Conservation (phyloP, 2,888 invertebrate species). For the Drosophila melanosoma region DNA sequence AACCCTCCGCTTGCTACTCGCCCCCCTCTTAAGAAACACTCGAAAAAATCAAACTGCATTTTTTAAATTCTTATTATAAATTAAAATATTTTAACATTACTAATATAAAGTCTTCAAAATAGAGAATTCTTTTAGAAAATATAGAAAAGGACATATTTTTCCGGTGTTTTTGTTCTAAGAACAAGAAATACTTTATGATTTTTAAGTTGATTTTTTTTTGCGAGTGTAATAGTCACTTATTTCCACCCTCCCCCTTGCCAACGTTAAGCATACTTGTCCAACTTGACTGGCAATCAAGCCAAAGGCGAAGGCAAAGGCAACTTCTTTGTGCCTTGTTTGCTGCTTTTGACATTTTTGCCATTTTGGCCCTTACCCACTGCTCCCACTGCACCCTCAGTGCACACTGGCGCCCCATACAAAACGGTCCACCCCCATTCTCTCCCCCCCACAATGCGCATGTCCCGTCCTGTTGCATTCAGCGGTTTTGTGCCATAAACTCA, state of each 20-base stretch:
- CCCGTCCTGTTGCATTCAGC: conserved; percentile 51
- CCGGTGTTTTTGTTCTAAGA: too few relatives aligned
- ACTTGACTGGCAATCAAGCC: conserved; percentile 38
- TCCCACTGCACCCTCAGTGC: neutral
- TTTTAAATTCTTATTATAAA: neutral
- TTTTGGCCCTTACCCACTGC: conserved; percentile 17
- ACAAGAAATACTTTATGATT: neutral
- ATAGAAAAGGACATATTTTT: too few relatives aligned
- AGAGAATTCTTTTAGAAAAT: too few relatives aligned
- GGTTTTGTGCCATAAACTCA: conserved; percentile 69
- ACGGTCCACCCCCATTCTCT: neutral
- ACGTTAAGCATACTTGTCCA: neutral
- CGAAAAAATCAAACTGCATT: neutral
- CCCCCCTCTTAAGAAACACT: neutral
- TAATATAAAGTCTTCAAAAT: too few relatives aligned
- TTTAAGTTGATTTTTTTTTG: neutral
- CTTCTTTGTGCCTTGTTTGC: conserved; percentile 43
- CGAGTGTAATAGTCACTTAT: neutral
- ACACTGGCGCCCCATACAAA: conserved; percentile 10
- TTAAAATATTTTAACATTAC: too few relatives aligned
- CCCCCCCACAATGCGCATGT: neutral
- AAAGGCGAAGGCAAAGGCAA: conserved; percentile 15
- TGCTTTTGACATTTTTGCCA: conserved; percentile 61
- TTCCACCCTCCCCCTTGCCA: neutral
- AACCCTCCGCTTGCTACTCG: neutral